Evolutionary conservation across 2,797 vertebrate genomes (phyloP).

Genomic region (Chanos chanos): DNA sequence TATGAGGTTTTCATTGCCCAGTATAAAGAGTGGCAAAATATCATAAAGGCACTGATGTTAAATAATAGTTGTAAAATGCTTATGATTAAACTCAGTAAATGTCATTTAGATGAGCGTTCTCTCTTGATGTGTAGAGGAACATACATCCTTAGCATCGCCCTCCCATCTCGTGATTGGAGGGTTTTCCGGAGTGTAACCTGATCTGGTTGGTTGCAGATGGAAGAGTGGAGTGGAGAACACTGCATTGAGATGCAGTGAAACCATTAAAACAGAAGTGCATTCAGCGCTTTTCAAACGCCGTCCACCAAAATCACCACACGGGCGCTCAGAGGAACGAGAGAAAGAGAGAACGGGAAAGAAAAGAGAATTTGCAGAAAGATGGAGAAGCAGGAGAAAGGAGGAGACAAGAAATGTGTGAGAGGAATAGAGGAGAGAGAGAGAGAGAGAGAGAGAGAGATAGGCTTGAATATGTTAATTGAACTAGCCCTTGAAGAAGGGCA

Average conservation of each 20-base stretch:
- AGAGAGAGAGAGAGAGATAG: neutral
- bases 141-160: too few relatives aligned
- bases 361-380: neutral
- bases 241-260: slow-evolving; percentile 18
- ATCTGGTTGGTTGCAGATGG: slow-evolving; percentile 13
- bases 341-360: slow-evolving; percentile 6
- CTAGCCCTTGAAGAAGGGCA: neutral
- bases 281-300: slow-evolving; percentile 36
- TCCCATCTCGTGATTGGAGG: slow-evolving; percentile 5
- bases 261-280: slow-evolving; percentile 31
- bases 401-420: neutral
- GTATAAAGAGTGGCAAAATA: too few relatives aligned
- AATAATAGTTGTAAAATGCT: too few relatives aligned
- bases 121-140: neutral
- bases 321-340: neutral
- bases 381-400: neutral
- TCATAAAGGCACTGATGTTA: too few relatives aligned
- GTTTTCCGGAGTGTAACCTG: neutral
- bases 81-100: too few relatives aligned
- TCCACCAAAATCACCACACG: neutral
- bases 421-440: neutral
- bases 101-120: neutral
- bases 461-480: neutral
- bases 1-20: too few relatives aligned
- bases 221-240: neutral